These are phyloP conservation scores for Pyrochroa serraticornis DNA, from an alignment of 2,888 invertebrate species.

Conservation along the genomic window DNA sequence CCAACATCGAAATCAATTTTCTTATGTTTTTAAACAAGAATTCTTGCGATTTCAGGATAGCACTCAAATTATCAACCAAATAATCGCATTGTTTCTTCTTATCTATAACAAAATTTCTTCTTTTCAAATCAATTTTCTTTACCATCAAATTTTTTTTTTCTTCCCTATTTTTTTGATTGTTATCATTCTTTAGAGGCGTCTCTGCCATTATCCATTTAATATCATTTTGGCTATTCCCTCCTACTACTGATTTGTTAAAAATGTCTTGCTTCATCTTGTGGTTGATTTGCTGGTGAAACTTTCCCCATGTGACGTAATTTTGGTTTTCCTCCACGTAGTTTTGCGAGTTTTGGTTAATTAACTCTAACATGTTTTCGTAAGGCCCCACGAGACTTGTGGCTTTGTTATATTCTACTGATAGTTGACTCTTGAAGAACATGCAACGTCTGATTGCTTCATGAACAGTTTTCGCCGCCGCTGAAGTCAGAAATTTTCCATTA, in stretches of 20 bases:
- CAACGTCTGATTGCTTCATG: conserved; percentile 15
- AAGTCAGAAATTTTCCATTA: conserved; percentile 15
- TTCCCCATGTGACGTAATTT: background rate
- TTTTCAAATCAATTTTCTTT: background rate
- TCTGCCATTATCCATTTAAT: too few species aligned
- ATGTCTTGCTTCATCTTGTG: background rate
- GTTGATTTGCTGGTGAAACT: conserved; percentile 1
- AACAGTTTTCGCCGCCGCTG: conserved; percentile 8
- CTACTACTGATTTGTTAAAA: too few species aligned
- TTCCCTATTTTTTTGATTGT: too few species aligned
- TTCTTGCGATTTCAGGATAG: conserved; percentile 23
- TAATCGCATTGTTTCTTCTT: conserved; percentile 1
- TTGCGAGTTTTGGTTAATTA: conserved; percentile 9
- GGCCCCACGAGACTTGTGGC: background rate
- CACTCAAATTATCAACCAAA: conserved; percentile 12
- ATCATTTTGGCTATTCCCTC: too few species aligned
- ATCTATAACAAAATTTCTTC: background rate
- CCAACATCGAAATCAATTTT: conserved; percentile 9
- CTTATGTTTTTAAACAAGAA: conserved; percentile 17
- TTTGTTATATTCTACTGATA: conserved; percentile 7
- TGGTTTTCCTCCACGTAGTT: conserved; percentile 6
- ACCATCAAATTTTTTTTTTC: background rate
- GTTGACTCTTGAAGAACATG: conserved; percentile 6
- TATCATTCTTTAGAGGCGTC: too few species aligned
- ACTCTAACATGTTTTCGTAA: conserved; percentile 16